A percentile compares a stretch with the other conserved stretches of the same genome.
phyloP scores from a whole-genome alignment of 2,113 vertebrate genomes.

The Sarotherodon lohbergeri region DNA sequence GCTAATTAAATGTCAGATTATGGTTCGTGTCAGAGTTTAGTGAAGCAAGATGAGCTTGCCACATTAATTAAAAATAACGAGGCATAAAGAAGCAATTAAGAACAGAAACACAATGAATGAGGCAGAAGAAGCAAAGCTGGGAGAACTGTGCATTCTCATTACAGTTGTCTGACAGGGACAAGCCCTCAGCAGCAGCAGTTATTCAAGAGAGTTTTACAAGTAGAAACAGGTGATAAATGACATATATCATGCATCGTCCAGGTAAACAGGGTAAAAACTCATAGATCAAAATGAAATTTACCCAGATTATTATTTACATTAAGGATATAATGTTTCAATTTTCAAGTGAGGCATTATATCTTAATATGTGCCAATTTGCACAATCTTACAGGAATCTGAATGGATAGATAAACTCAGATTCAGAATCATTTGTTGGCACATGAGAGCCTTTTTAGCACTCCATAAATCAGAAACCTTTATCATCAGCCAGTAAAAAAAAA shows the following conservation, averaged over 20 bases:
- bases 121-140: neutral
- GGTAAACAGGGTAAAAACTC: neutral
- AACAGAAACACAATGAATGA: neutral
- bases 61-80: neutral
- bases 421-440: neutral
- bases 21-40: neutral
- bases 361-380: neutral
- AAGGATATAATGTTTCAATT: neutral
- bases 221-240: neutral
- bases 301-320: neutral
- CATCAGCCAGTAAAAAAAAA: neutral
- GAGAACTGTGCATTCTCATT: neutral
- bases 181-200: neutral
- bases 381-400: neutral
- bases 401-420: neutral
- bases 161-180: neutral
- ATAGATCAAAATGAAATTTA: neutral
- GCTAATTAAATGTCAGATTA: neutral
- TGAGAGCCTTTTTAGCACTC: neutral
- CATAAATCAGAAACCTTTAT: neutral
- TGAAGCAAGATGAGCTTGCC: neutral
- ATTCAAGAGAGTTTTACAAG: neutral
- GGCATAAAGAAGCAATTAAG: neutral
- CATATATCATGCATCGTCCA: neutral
- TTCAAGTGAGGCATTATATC: neutral